Base-by-base conservation (phyloP, 1,140 invertebrate species). In the Matsumurasca onukii region DNA sequence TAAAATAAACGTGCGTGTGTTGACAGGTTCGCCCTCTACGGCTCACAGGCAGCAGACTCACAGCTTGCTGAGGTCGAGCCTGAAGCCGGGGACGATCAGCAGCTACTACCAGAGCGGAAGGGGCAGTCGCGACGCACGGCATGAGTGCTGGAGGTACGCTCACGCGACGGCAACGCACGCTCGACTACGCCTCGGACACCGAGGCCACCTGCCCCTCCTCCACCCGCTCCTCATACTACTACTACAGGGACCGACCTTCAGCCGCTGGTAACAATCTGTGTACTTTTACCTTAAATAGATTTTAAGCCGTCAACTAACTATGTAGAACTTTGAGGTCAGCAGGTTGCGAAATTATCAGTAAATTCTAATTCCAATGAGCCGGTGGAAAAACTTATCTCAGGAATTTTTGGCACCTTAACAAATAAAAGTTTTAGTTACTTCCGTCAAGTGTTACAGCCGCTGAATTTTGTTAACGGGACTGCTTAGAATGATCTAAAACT, bases 151-250 rank as follows among this genome's bases (percentile, higher is more conserved):
- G 80, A 49, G 79, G 80, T 30, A 86, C 85, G 66, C 80, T 87
- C 64, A 85, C 86, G 0, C 83, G 91, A 70, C 88, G 91, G 72
- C 82, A 91, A 69, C 83, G 86, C 25, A 89, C 89, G 52, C 81
- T 95, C 71, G 93, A 95, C 79, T 95, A 95, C 78, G 93, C 92
- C 31, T 97, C 95, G 17, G 96, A 98, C 76, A 97, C 95, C 0
- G 96, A 98, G 82, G 91, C 93, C 1, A 90, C 89, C 0, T 89
- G 89, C 69, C 80, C 82, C 9, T 81, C 81, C 27, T 91, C 90
- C 20, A 86, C 89, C 20, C 84, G 90, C 69, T 87, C 88, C 45
- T 88, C 88, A 39, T 91, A 91, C 76, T 92, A 92, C 75, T 92
- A 90, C 76, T 89, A 90, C 74, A 85, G 84, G 77, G 83, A 85